Percentiles rank a stretch among this genome's conserved stretches.
These are phyloP conservation scores for Notolepis coatsorum DNA, from an alignment of 2,797 vertebrate genomes.

Conservation along the genomic window DNA sequence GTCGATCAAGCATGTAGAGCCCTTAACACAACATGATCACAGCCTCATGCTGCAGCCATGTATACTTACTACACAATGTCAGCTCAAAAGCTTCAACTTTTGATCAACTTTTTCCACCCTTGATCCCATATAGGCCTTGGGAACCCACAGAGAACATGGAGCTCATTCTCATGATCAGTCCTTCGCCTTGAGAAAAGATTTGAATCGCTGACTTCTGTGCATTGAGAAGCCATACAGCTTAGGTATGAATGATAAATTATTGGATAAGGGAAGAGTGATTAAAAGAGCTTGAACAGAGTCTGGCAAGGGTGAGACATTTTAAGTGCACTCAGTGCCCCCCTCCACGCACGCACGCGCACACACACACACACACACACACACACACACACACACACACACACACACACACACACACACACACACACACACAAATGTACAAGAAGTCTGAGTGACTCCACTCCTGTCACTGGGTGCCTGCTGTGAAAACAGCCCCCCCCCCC, in stretches of 20 bases:
- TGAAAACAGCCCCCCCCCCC: constrained; percentile 63
- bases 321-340: constrained; percentile 54
- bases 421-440: constrained; percentile 67
- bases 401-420: constrained; percentile 29
- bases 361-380: constrained; percentile 8
- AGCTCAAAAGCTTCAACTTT: no score
- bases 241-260: constrained; percentile 8
- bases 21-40: no score
- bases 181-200: not conserved
- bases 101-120: no score
- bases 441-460: constrained; percentile 69
- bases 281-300: constrained; percentile 57
- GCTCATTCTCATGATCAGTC: not conserved
- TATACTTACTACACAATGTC: no score
- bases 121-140: no score
- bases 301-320: constrained; percentile 69
- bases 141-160: no score
- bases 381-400: constrained; percentile 15
- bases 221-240: constrained; percentile 16
- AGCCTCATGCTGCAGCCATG: no score
- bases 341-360: constrained; percentile 31
- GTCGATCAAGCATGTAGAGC: no score
- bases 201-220: no score
- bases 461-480: constrained; percentile 75
- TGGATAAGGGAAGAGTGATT: constrained; percentile 51